phyloP scores from a whole-genome alignment of 1,140 invertebrate species.

The Ptiloglossa arizonensis region DNA sequence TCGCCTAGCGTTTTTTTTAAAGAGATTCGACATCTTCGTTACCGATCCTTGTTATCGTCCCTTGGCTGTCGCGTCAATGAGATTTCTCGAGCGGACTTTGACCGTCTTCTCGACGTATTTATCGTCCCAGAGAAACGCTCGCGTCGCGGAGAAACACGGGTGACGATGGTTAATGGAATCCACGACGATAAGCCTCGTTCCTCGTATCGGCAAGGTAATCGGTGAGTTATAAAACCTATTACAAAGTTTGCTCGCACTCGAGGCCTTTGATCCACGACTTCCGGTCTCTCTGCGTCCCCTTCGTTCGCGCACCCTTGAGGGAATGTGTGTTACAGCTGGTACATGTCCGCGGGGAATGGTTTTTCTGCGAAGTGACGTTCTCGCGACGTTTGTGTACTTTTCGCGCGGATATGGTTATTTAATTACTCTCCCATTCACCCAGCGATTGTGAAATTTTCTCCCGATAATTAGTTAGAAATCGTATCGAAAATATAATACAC shows the following conservation, averaged over 20 bases:
- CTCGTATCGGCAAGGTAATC: slow-evolving; percentile 10
- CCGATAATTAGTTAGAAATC: no score
- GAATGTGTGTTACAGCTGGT: no score
- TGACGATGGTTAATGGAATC: slow-evolving; percentile 1
- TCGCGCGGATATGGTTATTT: no score
- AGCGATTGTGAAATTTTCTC: no score
- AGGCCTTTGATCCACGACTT: slow-evolving; percentile 17
- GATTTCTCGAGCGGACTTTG: slow-evolving; percentile 14
- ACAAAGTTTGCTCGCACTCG: neutral
- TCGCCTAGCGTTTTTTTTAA: no score
- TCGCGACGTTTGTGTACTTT: no score
- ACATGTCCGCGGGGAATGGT: no score
- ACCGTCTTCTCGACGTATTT: slow-evolving; percentile 46
- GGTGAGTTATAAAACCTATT: slow-evolving; percentile 11
- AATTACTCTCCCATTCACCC: no score
- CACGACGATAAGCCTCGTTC: slow-evolving; percentile 6
- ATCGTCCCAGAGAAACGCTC: slow-evolving; percentile 25
- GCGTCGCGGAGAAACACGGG: neutral
- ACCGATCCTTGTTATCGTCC: neutral
- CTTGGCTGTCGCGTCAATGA: neutral
- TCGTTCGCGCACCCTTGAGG: neutral
- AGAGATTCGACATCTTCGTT: no score
- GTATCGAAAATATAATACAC: no score
- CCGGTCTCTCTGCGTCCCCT: neutral
- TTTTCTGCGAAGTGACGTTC: no score